Evolutionary conservation across 2,113 vertebrate genomes (phyloP), one percentile per base, ranked within the genome.

Genomic region (Sapayoa aenigma): DNA sequence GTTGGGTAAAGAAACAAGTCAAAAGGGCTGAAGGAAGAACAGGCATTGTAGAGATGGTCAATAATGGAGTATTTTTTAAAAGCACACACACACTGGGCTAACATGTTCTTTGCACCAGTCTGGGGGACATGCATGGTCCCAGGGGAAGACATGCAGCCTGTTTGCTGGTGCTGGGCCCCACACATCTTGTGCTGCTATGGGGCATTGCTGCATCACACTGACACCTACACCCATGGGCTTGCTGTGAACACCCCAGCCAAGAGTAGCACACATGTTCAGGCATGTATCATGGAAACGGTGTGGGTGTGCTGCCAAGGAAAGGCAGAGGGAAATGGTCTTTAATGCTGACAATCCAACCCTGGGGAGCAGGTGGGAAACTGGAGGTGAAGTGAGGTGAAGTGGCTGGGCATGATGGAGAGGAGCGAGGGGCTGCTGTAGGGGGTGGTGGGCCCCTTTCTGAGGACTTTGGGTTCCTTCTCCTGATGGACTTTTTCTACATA

Each of bases 311-410:
- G 67, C 47, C 67, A 80, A 53, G 80, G 39, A 39, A 58, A 47
- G 52, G 47, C 31, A 39, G 25, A 90, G 50, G 23, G 68, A 88
- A 78, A 44, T 7, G 28, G 52, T 53, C n/a, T 83, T 44, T 35
- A 72, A 63, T 0, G 0, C n/a, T 24, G 56, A 27, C 0, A 1
- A 31, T 65, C 3, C 1, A 67, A 53, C 3, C 56, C 47, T 41
- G 37, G 22, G 24, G 66, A 74, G 27, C 27, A 66, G 62, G 3
- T 0, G 3, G 27, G 39, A 33, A 72, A 37, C 35, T 74, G 53
- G 50, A 77, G 62, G 35, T 30, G 21, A 69, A 14, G 9, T 17
- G 25, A 6, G 37, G 18, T 69, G 25, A 6, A n/a, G 18, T 69
- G 8, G 66, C 46, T 58, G 11, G 14, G 24, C 9, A 16, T 35